Percentiles rank a stretch among this genome's conserved stretches.
Conservation (phyloP, 2,113 vertebrate genomes). For the Sturnus vulgaris region DNA sequence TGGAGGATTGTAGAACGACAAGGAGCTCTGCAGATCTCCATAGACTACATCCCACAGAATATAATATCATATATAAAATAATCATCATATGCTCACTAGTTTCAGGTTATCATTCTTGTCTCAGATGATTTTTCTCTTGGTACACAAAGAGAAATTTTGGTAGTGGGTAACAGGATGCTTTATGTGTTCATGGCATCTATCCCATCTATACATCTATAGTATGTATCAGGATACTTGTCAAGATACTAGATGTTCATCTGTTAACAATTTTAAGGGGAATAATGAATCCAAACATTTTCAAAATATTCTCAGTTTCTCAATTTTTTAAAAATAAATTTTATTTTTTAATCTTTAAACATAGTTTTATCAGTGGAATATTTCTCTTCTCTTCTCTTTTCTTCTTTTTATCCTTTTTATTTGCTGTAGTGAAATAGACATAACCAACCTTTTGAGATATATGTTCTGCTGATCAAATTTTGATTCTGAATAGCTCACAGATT, state of each 20-base stretch:
- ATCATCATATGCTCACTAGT: background rate
- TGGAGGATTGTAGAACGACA: background rate
- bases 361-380: background rate
- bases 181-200: background rate
- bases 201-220: background rate
- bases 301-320: background rate
- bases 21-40: background rate
- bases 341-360: background rate
- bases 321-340: background rate
- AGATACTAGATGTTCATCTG: background rate
- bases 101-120: background rate
- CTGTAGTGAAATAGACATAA: background rate
- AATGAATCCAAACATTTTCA: background rate
- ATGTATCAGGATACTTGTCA: background rate
- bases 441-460: background rate
- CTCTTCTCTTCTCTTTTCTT: too few relatives aligned
- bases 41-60: background rate
- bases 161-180: background rate
- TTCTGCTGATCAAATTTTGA: constrained; percentile 38
- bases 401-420: background rate
- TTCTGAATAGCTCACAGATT: constrained; percentile 51
- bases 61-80: background rate
- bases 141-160: background rate
- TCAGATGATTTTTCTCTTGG: background rate
- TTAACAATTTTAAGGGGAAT: background rate